Evolutionary conservation across 2,888 invertebrate species (phyloP).

Genomic region (Aradus depressus): DNA sequence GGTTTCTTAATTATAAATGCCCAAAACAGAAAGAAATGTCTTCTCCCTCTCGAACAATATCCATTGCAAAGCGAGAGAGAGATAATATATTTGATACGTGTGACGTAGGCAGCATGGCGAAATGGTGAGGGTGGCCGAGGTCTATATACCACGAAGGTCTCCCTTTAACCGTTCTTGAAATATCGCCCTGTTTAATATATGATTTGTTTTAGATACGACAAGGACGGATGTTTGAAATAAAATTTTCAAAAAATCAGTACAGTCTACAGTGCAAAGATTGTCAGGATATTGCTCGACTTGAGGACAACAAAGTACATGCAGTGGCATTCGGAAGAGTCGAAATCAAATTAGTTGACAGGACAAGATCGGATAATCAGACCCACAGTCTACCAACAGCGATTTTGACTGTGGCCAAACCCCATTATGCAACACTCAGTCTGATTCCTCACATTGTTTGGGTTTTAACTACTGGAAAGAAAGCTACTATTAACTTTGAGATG

Average conservation of each 20-base stretch:
- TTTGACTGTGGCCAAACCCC: constrained; percentile 58
- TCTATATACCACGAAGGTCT: no score
- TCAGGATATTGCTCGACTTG: constrained; percentile 17
- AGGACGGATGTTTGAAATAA: constrained; percentile 21
- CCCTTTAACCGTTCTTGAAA: no score
- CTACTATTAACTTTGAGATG: constrained; percentile 56
- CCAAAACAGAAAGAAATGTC: no score
- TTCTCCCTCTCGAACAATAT: no score
- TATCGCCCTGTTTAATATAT: not conserved
- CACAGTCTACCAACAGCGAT: constrained; percentile 50
- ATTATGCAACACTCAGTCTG: constrained; percentile 51
- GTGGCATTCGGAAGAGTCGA: constrained; percentile 45
- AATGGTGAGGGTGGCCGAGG: no score
- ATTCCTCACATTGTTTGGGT: constrained; percentile 65
- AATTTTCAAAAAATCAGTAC: constrained; percentile 17
- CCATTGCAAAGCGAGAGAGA: no score
- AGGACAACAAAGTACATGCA: constrained; percentile 34
- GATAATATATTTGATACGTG: no score
- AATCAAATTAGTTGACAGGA: constrained; percentile 50
- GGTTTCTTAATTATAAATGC: no score
- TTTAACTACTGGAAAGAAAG: constrained; percentile 54
- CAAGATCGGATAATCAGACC: constrained; percentile 45
- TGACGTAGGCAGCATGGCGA: no score
- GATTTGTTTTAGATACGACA: constrained; percentile 24
- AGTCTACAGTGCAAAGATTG: constrained; percentile 19